Evolutionary conservation across 2,113 vertebrate species (phyloP).

Genomic region (Ivindomyrus marchei): DNA sequence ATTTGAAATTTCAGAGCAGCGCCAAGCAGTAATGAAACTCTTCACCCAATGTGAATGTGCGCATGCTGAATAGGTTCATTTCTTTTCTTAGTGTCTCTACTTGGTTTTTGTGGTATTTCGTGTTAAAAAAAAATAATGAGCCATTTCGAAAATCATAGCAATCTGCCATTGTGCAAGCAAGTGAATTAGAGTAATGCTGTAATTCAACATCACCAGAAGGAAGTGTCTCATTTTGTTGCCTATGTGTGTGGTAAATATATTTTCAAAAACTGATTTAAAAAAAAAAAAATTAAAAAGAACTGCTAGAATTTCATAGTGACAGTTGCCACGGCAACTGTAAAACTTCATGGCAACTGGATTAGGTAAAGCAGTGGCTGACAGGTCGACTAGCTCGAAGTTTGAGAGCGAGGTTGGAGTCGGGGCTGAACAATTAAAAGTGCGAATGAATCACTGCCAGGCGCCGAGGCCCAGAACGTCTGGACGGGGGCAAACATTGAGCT

Average conservation of each 20-base stretch:
- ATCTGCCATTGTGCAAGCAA: neutral
- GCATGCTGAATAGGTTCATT: neutral
- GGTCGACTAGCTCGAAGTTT: neutral
- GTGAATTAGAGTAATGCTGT: neutral
- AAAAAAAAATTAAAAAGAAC: neutral
- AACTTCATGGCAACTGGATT: constrained; percentile 12
- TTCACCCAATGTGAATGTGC: neutral
- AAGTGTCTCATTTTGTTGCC: neutral
- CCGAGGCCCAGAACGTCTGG: neutral
- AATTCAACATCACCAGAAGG: constrained; percentile 6
- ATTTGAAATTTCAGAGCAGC: neutral
- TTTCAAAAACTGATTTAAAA: neutral
- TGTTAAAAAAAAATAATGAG: constrained; percentile 7
- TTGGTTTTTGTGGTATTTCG: neutral
- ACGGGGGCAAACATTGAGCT: neutral
- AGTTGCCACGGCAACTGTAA: neutral
- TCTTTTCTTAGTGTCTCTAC: neutral
- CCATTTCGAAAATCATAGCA: neutral
- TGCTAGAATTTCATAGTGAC: neutral
- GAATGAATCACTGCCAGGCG: neutral
- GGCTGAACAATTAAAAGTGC: neutral
- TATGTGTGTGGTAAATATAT: neutral
- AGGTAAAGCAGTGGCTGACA: constrained; percentile 5
- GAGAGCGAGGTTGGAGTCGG: neutral
- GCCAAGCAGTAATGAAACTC: neutral